Evolutionary conservation across 2,888 invertebrate genomes (phyloP), one percentile per base, ranked within the genome.

Genomic region (Aphrophora alni): DNA sequence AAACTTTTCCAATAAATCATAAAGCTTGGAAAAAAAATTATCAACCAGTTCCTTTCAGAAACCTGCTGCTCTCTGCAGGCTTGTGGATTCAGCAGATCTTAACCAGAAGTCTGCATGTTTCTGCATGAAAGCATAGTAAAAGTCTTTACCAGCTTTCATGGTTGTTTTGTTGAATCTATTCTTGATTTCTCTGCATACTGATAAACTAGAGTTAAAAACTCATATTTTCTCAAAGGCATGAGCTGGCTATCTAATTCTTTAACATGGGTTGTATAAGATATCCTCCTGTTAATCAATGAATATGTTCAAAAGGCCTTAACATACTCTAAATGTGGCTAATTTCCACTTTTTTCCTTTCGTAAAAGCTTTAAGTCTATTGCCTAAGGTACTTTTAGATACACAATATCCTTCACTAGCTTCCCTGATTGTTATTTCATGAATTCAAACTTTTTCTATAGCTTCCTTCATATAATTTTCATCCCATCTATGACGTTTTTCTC

Each of bases 161-260:
- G 17, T 38, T 25, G 25, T 38, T 17, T 21, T 12, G 14, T 73
- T 73, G 28, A 73, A 73, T 3, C 70, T 27, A 72, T 72, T 25
- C 21, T 72, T 27, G 21, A 72, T 25, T 72, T 72, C 12, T 72
- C 25, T n/a, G 72, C 72, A 27, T n/a, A 27, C 7, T 70, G 70
- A 27, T 77, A 85, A 0, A 83, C 84, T 0, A 85, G 38, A 27
- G 75, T 72, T 27, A 72, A 72, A 25, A 72, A 72, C 26, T 72
- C 26, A 7, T 14, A 8, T 72, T 33, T 72, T 7, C 21, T 72
- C 14, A 72, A 33, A 10, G 27, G 72, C 72, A 72, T 72, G 12
- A 72, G 72, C 27, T 27, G 27, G 21, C 33, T 72, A 27, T 81
- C 76, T 59, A 69, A 51, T 26, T 27, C 17, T 27, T 26, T 72